Conservation (phyloP, 2,797 vertebrate species). For the Cyprinodon diabolis region DNA sequence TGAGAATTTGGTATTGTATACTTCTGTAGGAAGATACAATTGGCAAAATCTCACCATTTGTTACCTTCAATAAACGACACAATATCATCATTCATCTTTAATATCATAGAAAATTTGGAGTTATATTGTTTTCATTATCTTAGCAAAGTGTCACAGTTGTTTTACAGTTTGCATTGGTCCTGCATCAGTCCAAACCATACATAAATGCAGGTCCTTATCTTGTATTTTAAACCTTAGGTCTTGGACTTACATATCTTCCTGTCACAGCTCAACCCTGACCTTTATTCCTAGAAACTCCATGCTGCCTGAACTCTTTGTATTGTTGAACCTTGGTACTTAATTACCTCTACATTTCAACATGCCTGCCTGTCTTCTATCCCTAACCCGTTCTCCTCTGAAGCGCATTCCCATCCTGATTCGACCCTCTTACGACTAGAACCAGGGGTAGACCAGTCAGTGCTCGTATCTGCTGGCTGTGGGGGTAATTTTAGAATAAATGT, state of each 20-base stretch:
- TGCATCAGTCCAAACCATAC: not conserved
- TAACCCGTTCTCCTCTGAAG: not conserved
- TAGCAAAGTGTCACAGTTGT: not conserved
- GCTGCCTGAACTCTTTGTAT: not conserved
- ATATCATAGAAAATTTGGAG: not conserved
- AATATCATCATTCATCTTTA: not conserved
- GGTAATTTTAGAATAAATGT: not conserved
- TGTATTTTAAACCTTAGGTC: not conserved
- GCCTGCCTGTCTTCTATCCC: too few species aligned
- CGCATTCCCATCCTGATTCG: not conserved
- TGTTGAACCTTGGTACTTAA: not conserved
- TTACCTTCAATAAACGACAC: not conserved
- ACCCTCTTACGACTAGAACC: too few species aligned
- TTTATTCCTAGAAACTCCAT: not conserved
- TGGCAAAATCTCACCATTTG: not conserved
- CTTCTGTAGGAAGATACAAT: not conserved
- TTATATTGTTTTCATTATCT: not conserved
- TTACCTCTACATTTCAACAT: not conserved
- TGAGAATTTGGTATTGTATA: not conserved
- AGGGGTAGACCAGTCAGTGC: too few species aligned
- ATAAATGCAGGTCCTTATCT: not conserved
- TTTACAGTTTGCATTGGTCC: not conserved
- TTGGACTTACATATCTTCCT: not conserved
- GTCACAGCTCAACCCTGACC: not conserved
- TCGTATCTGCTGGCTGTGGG: not conserved